Percentiles rank a stretch among this genome's conserved stretches.
phyloP scores from a whole-genome alignment of 2,888 invertebrate species.

The Calliopum simillimum region DNA sequence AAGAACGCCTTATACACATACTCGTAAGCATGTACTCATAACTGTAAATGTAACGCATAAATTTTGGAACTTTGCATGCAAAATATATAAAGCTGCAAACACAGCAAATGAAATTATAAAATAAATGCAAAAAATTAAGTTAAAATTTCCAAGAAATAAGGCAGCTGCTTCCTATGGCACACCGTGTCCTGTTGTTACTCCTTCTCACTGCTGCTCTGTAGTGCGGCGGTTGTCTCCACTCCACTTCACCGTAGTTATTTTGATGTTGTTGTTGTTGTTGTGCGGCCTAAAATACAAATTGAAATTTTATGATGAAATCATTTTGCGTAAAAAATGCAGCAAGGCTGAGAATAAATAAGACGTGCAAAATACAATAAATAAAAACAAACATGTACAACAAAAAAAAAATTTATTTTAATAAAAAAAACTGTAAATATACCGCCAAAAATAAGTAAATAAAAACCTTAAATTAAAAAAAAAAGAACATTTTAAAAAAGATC shows the following conservation, averaged over 20 bases:
- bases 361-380: not conserved
- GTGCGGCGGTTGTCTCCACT: not conserved
- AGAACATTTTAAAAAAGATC: no score
- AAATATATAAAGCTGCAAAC: not conserved
- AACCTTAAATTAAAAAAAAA: no score
- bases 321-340: constrained; percentile 28
- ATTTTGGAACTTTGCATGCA: constrained; percentile 6
- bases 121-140: constrained; percentile 11
- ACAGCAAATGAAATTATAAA: constrained; percentile 11
- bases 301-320: constrained; percentile 43
- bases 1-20: no score
- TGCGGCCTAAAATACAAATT: constrained; percentile 38
- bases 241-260: no score
- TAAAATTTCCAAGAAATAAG: constrained; percentile 36
- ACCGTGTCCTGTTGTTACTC: not conserved
- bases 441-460: constrained; percentile 12
- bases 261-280: constrained; percentile 20
- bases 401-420: not conserved
- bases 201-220: not conserved
- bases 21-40: not conserved
- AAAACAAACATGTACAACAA: not conserved
- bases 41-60: constrained; percentile 29
- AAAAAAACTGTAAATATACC: not conserved
- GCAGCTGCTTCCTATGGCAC: constrained; percentile 34
- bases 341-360: constrained; percentile 1